phyloP scores from a whole-genome alignment of 2,797 vertebrate genomes.

The Neosilurus mollespiculum region DNA sequence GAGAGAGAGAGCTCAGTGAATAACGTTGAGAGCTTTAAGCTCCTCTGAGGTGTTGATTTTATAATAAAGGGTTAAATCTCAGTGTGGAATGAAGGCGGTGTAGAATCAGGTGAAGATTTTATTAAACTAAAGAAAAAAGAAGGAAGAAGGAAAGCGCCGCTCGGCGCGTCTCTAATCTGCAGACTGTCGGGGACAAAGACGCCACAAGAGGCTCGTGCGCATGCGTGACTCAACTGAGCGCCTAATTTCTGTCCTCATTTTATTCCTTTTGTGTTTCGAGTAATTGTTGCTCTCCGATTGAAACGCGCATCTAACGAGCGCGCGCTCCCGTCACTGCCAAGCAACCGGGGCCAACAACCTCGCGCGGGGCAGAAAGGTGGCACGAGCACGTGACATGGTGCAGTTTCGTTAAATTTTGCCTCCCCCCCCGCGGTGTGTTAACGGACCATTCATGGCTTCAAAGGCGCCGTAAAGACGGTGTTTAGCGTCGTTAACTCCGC shows the following conservation, averaged over 20 bases:
- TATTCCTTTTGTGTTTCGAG: slow-evolving; percentile 56
- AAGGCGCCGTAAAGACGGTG: slow-evolving; percentile 78
- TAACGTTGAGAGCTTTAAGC: background rate
- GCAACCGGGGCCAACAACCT: slow-evolving; percentile 31
- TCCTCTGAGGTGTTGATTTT: no score
- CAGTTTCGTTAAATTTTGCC: slow-evolving; percentile 70
- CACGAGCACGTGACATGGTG: slow-evolving; percentile 74
- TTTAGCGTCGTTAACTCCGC: slow-evolving; percentile 74
- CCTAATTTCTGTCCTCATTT: slow-evolving; percentile 46
- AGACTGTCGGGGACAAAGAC: slow-evolving; percentile 31
- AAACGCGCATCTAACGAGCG: slow-evolving; percentile 59
- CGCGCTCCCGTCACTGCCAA: slow-evolving; percentile 41
- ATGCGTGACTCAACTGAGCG: slow-evolving; percentile 32
- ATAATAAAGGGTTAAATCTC: background rate
- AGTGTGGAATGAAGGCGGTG: background rate
- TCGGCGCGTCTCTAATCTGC: background rate
- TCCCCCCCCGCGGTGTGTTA: slow-evolving; percentile 63
- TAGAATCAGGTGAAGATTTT: background rate
- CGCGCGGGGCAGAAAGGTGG: slow-evolving; percentile 63
- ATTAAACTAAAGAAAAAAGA: background rate
- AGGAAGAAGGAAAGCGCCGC: background rate
- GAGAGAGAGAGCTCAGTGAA: background rate
- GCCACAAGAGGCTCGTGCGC: slow-evolving; percentile 14
- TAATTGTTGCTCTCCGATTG: slow-evolving; percentile 59
- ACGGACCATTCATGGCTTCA: slow-evolving; percentile 74